Percentiles rank a stretch among this genome's conserved stretches.
Conservation (phyloP, 1,140 invertebrate species). For the Bombus cullumanus region DNA sequence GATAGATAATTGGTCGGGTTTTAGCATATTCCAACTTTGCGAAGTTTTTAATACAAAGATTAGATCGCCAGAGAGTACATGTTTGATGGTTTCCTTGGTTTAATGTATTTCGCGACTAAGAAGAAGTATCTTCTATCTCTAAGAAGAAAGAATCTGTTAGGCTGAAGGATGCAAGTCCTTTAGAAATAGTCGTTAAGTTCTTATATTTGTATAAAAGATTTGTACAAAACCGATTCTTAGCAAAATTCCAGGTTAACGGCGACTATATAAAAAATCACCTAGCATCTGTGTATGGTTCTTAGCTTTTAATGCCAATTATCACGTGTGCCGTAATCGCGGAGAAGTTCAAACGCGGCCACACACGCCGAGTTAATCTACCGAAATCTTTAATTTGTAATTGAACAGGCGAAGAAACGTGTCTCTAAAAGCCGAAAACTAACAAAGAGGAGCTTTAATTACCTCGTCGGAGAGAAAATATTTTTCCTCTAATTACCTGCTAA, state of each 20-base stretch:
- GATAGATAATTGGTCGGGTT: not conserved
- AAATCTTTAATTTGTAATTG: not conserved
- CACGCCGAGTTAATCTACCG: not conserved
- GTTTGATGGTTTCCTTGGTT: no score
- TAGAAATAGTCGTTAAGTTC: no score
- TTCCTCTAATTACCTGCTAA: constrained; percentile 26
- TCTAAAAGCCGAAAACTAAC: not conserved
- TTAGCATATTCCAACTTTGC: not conserved
- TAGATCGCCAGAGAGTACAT: not conserved
- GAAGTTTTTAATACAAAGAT: not conserved
- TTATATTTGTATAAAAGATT: no score
- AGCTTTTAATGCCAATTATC: not conserved
- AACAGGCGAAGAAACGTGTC: not conserved
- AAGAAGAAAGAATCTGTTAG: no score
- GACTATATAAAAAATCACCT: no score
- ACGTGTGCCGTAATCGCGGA: not conserved
- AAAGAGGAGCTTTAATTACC: not conserved
- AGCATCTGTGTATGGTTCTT: not conserved
- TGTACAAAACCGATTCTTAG: no score
- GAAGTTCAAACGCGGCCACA: not conserved
- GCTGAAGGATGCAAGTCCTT: no score
- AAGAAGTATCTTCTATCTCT: no score
- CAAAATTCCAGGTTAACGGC: no score
- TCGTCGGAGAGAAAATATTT: constrained; percentile 25
- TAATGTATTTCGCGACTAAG: no score